Conservation (phyloP, 2,797 vertebrate species). For the Anguilla marmorata region DNA sequence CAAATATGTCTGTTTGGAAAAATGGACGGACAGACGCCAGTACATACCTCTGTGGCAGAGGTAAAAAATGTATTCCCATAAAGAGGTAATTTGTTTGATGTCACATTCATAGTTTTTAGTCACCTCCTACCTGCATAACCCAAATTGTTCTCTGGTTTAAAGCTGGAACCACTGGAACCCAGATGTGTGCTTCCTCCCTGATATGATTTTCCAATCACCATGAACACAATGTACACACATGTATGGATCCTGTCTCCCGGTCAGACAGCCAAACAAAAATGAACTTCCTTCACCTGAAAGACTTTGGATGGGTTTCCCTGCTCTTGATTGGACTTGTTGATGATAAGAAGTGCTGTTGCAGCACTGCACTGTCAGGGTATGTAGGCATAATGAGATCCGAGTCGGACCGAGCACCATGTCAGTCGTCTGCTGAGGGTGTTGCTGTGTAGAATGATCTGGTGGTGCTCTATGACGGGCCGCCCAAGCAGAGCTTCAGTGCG, state of each 20-base stretch:
- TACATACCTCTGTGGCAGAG: no score
- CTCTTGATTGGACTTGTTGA: not conserved
- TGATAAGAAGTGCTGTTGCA: not conserved
- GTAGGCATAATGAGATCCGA: not conserved
- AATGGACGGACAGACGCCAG: no score
- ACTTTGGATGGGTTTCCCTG: not conserved
- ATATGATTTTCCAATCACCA: not conserved
- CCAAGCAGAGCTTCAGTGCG: not conserved
- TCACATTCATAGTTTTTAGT: not conserved
- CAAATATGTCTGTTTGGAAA: no score
- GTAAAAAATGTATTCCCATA: not conserved
- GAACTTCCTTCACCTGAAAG: not conserved
- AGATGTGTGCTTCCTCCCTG: not conserved
- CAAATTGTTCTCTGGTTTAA: not conserved
- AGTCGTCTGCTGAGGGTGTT: not conserved
- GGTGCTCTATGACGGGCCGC: not conserved
- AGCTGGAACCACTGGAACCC: not conserved
- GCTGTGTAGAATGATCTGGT: not conserved
- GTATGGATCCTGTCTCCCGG: not conserved
- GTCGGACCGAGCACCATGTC: not conserved
- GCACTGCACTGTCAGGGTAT: not conserved
- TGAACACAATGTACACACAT: not conserved
- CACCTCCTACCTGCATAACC: not conserved
- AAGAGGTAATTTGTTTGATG: not conserved
- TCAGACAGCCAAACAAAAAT: not conserved